phyloP scores from a whole-genome alignment of 2,113 vertebrate species.

The Dermatemys mawii region DNA sequence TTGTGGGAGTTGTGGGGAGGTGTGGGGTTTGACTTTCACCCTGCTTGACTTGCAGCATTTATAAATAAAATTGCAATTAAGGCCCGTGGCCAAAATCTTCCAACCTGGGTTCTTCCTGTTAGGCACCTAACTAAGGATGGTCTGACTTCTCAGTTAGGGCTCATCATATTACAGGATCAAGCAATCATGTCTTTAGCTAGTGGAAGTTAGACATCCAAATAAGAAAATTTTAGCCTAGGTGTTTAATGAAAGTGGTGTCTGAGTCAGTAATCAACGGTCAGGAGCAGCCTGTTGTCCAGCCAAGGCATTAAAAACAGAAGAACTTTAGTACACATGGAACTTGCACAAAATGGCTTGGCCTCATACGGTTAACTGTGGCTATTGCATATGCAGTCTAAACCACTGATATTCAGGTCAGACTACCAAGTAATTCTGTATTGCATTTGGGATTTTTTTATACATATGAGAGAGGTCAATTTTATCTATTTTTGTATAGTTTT shows the following conservation, averaged over 20 bases:
- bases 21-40: background rate
- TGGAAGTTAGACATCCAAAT: background rate
- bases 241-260: background rate
- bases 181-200: background rate
- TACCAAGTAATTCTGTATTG: slow-evolving; percentile 58
- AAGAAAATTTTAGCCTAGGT: background rate
- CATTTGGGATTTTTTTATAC: slow-evolving; percentile 70
- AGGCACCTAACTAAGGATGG: background rate
- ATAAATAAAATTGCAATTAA: background rate
- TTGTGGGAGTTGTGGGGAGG: too few species aligned
- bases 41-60: background rate
- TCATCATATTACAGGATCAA: background rate
- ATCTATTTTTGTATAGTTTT: slow-evolving; percentile 83
- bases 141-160: background rate
- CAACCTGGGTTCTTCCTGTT: background rate
- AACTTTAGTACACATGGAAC: background rate
- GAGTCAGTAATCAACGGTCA: background rate
- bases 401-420: slow-evolving; percentile 9
- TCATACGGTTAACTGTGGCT: background rate
- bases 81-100: background rate
- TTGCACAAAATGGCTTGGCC: background rate
- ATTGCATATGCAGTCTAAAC: background rate
- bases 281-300: background rate
- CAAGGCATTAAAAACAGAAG: background rate
- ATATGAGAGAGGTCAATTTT: slow-evolving; percentile 54